Evolutionary conservation across 2,888 invertebrate genomes (phyloP).

Genomic region (Cataglyphis livida): DNA sequence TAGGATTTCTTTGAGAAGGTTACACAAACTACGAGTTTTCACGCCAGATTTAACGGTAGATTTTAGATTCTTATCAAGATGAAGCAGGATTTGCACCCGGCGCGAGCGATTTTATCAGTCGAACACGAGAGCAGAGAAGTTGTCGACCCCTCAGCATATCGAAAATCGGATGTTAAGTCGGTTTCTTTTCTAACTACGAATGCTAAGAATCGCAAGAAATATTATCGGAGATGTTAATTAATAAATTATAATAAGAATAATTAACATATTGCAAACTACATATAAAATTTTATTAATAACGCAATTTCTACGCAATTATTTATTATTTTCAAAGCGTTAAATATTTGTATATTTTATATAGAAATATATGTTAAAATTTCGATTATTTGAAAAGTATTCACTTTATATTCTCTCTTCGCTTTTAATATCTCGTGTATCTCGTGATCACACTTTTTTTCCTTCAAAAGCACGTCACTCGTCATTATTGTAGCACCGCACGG

Average conservation of each 20-base stretch:
- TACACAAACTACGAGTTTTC: conserved; percentile 68
- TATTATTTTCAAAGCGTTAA: background rate
- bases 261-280: background rate
- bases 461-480: conserved; percentile 13
- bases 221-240: background rate
- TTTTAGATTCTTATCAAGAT: conserved; percentile 66
- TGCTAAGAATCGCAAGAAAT: background rate
- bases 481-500: background rate
- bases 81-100: background rate
- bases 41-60: conserved; percentile 75
- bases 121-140: background rate
- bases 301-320: background rate
- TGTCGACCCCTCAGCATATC: conserved; percentile 7
- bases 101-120: conserved; percentile 39
- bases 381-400: background rate
- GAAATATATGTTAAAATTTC: background rate
- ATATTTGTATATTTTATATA: background rate
- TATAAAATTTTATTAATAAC: background rate
- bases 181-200: background rate
- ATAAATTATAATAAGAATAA: background rate
- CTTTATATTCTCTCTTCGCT: background rate
- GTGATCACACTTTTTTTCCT: background rate
- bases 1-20: conserved; percentile 74
- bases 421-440: background rate
- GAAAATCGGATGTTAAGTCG: conserved; percentile 53